Percentiles rank a stretch among this genome's conserved stretches.
Conservation (phyloP, 2,888 invertebrate genomes). For the Aradus depressus region DNA sequence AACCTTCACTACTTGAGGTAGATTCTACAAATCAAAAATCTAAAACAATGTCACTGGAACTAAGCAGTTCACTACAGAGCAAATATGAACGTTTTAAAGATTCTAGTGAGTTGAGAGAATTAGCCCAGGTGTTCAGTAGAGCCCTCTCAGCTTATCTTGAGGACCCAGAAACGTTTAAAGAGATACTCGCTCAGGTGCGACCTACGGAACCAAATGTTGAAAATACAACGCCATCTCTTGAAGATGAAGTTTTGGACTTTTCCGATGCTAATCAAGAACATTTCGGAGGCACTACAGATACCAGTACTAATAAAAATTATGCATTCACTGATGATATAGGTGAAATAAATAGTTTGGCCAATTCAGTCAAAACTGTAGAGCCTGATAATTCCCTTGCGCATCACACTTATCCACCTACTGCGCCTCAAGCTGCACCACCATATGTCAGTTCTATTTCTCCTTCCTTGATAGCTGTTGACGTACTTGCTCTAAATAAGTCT, state of each 20-base stretch:
- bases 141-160: conserved; percentile 71
- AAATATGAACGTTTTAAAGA: conserved; percentile 25
- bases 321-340: conserved; percentile 17
- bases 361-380: conserved; percentile 9
- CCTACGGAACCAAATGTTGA: conserved; percentile 50
- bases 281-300: conserved; percentile 19
- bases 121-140: conserved; percentile 74
- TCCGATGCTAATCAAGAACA: conserved; percentile 48
- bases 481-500: conserved; percentile 22
- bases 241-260: conserved; percentile 62
- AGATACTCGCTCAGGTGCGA: conserved; percentile 60
- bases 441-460: conserved; percentile 16
- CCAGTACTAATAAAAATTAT: conserved; percentile 14
- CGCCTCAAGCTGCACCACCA: conserved; percentile 1
- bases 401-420: conserved; percentile 13
- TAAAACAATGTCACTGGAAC: neutral
- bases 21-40: conserved; percentile 3
- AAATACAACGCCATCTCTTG: conserved; percentile 38
- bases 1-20: conserved; percentile 7
- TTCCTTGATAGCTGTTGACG: conserved; percentile 21
- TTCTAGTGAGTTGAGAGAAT: conserved; percentile 47
- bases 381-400: conserved; percentile 16
- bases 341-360: conserved; percentile 22
- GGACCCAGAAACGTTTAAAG: conserved; percentile 69
- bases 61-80: neutral